Conservation (phyloP, 2,888 invertebrate species). For the Bombyx huttoni region DNA sequence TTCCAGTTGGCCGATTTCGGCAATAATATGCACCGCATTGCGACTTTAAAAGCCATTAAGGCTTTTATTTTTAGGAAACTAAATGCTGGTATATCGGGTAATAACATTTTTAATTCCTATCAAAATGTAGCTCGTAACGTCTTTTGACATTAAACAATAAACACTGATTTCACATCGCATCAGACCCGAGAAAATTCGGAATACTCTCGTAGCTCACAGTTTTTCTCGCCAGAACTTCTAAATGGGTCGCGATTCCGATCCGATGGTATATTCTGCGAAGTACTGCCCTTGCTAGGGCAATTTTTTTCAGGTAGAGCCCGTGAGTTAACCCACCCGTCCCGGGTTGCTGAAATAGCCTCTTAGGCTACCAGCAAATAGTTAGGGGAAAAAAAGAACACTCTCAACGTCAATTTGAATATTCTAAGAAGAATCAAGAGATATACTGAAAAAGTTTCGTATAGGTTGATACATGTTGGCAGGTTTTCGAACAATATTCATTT, state of each 20-base stretch:
- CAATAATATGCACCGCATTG: slow-evolving; percentile 22
- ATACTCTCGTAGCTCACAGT: too few species aligned
- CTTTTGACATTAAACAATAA: background rate
- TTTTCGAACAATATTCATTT: too few species aligned
- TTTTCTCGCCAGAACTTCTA: too few species aligned
- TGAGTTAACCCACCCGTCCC: too few species aligned
- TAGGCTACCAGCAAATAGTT: too few species aligned
- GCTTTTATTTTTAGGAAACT: slow-evolving; percentile 5
- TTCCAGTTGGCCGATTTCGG: slow-evolving; percentile 6
- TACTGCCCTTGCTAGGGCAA: too few species aligned
- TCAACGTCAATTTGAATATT: background rate
- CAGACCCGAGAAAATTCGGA: background rate
- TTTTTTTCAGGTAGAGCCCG: too few species aligned
- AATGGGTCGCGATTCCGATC: too few species aligned
- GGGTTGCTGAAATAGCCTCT: too few species aligned
- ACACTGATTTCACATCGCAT: background rate
- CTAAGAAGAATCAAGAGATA: background rate
- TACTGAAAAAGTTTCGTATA: background rate
- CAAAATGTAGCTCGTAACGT: background rate
- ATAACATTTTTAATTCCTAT: background rate
- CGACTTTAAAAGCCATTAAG: slow-evolving; percentile 16
- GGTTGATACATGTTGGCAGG: too few species aligned
- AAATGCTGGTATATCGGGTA: background rate
- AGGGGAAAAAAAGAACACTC: too few species aligned
- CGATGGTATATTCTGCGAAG: too few species aligned